These are phyloP conservation scores for Aphidius colemani DNA, from an alignment of 2,888 invertebrate species.

Conservation along the genomic window DNA sequence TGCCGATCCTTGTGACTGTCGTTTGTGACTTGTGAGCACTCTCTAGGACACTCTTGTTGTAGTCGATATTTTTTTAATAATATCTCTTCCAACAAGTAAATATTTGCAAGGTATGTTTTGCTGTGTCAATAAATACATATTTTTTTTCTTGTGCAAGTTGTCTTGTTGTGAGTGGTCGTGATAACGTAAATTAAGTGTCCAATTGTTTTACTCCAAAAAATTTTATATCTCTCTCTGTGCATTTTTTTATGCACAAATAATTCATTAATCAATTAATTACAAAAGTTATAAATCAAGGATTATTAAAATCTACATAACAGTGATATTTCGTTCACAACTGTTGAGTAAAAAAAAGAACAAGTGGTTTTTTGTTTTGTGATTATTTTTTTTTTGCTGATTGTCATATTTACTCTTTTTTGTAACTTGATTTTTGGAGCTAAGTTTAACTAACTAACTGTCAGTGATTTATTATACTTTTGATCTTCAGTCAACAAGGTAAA, in stretches of 20 bases:
- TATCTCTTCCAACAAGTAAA: neutral
- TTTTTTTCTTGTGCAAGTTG: too few species aligned
- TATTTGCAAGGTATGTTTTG: too few species aligned
- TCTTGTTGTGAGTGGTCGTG: too few species aligned
- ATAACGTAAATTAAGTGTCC: neutral
- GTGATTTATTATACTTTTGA: too few species aligned
- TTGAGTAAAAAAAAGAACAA: neutral
- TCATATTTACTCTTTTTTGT: neutral
- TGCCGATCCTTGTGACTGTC: slow-evolving; percentile 51
- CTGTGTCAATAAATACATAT: too few species aligned
- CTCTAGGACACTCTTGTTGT: slow-evolving; percentile 27
- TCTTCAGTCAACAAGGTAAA: too few species aligned
- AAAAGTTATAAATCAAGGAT: too few species aligned
- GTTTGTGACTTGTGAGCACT: slow-evolving; percentile 30
- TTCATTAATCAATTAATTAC: neutral
- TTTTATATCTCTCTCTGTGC: too few species aligned
- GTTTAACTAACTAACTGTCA: too few species aligned
- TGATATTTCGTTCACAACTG: too few species aligned
- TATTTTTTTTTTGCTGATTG: slow-evolving; percentile 8
- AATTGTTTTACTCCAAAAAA: neutral
- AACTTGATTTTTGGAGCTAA: too few species aligned
- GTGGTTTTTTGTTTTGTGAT: neutral
- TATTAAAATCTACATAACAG: neutral
- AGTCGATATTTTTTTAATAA: neutral
- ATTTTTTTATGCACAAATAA: neutral